Evolutionary conservation across 2,888 invertebrate species (phyloP).

Genomic region (Apodemia duryi): DNA sequence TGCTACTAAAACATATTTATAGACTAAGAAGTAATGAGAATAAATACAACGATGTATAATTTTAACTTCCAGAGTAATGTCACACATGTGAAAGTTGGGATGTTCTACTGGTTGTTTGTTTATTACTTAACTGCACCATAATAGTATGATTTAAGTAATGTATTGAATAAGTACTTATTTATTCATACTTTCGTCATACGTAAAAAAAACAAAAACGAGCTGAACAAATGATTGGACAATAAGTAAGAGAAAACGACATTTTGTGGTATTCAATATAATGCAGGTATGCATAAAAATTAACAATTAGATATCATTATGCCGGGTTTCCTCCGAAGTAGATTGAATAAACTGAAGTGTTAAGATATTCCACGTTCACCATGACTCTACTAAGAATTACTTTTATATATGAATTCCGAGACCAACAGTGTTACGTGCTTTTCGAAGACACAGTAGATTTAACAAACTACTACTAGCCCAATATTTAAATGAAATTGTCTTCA

Average conservation of each 20-base stretch:
- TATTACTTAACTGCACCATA: not conserved
- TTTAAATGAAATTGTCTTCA: too few species aligned
- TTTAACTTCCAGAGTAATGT: not conserved
- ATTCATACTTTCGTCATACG: not conserved
- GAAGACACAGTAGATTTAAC: too few species aligned
- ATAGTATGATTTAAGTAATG: not conserved
- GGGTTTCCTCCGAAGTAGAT: too few species aligned
- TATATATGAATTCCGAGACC: too few species aligned
- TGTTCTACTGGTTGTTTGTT: not conserved
- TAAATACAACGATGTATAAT: not conserved
- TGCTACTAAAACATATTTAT: not conserved
- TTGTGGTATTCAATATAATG: too few species aligned
- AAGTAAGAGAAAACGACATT: not conserved
- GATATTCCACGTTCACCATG: too few species aligned
- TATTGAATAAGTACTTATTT: not conserved
- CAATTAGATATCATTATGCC: too few species aligned
- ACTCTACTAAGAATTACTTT: too few species aligned
- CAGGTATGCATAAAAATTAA: too few species aligned
- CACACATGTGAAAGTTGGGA: conserved; percentile 2
- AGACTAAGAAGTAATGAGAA: not conserved
- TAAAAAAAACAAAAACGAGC: not conserved
- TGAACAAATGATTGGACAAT: not conserved
- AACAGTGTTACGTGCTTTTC: too few species aligned
- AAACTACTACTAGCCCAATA: too few species aligned
- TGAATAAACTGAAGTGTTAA: too few species aligned